Evolutionary conservation across 1,140 invertebrate genomes (phyloP).

Genomic region (Popillia japonica): DNA sequence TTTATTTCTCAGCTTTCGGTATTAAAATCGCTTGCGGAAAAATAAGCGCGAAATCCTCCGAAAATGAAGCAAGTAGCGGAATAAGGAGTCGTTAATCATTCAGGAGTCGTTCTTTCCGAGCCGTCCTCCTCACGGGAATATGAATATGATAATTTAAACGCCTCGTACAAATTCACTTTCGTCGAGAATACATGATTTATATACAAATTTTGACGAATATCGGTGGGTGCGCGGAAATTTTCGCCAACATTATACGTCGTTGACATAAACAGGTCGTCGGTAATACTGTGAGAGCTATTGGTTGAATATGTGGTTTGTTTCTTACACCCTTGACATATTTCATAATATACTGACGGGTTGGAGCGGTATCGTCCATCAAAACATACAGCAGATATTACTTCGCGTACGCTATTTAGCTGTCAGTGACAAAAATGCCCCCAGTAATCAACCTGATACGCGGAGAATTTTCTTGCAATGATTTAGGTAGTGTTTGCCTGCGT

Average conservation of each 20-base stretch:
- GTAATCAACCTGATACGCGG: no score
- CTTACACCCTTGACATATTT: no score
- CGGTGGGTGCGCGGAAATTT: background rate
- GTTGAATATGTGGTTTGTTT: no score
- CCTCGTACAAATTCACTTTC: constrained; percentile 31
- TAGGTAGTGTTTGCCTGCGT: no score
- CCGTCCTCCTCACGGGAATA: background rate
- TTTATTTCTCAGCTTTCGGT: background rate
- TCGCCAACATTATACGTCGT: background rate
- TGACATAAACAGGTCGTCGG: background rate
- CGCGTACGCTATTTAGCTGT: no score
- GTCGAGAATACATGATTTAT: constrained; percentile 23
- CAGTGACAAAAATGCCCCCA: no score
- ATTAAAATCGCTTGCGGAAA: constrained; percentile 11
- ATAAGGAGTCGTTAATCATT: constrained; percentile 34
- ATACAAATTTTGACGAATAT: constrained; percentile 23
- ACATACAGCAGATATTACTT: no score
- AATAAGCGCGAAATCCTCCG: constrained; percentile 16
- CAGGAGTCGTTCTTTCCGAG: background rate
- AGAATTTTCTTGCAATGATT: no score
- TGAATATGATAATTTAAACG: constrained; percentile 35
- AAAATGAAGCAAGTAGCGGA: constrained; percentile 21
- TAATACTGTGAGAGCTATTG: no score
- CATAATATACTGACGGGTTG: no score
- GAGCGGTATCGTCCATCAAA: no score